Evolutionary conservation across 23 tunicate species (phyloP).

Genomic region (Corella eumyota): DNA sequence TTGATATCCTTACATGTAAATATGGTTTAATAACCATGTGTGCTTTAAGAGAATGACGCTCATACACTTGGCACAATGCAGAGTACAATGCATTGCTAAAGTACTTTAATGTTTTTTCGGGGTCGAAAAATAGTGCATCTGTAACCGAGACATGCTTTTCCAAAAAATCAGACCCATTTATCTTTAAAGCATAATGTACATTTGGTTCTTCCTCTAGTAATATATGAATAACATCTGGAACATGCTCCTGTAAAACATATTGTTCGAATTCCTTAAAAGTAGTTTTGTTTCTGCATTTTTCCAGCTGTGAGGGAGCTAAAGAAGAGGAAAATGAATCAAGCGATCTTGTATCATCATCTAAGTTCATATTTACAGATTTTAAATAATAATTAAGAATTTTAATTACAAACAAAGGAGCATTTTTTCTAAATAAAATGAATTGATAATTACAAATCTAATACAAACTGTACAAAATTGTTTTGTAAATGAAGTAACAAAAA

Average conservation of each 20-base stretch:
- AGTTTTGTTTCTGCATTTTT: too few species aligned
- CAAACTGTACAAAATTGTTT: too few species aligned
- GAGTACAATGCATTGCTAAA: constrained; percentile 26
- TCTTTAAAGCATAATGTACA: constrained; percentile 50
- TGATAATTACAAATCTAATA: too few species aligned
- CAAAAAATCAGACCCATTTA: constrained; percentile 55
- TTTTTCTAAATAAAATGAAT: too few species aligned
- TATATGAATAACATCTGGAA: constrained; percentile 46
- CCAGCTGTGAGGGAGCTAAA: too few species aligned
- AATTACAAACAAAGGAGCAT: too few species aligned
- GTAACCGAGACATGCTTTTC: constrained; percentile 30
- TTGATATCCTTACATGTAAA: constrained; percentile 51
- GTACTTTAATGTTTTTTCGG: constrained; percentile 33
- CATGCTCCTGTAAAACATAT: constrained; percentile 4
- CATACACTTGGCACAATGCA: constrained; percentile 15
- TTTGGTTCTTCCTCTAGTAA: constrained; percentile 60
- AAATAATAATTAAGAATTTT: too few species aligned
- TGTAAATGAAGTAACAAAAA: too few species aligned
- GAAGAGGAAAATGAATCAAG: too few species aligned
- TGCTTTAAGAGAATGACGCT: constrained; percentile 18
- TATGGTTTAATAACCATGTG: constrained; percentile 59
- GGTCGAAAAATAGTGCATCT: constrained; percentile 34
- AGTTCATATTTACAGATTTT: too few species aligned
- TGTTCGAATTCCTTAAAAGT: too few species aligned
- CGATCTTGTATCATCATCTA: too few species aligned